These are phyloP conservation scores for Phodopus roborovskii DNA, from an alignment of 2,113 vertebrate species.

Conservation along the genomic window DNA sequence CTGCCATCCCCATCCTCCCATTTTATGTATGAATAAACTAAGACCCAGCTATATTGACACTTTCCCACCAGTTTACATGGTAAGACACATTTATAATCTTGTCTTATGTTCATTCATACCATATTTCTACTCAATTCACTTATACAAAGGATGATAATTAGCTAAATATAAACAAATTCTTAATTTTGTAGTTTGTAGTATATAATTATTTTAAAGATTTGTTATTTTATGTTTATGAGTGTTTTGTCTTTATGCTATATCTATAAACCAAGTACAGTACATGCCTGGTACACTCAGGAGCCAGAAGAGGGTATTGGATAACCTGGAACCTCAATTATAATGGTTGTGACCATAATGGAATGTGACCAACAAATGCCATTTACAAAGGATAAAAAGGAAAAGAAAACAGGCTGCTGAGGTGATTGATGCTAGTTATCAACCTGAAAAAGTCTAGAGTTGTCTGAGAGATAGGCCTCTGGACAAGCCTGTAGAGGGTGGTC, in stretches of 20 bases:
- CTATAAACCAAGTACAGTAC: neutral
- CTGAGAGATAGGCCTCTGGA: neutral
- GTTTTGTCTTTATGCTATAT: neutral
- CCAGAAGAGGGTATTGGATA: neutral
- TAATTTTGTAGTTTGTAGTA: neutral
- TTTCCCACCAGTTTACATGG: neutral
- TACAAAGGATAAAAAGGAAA: neutral
- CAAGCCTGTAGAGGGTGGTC: neutral
- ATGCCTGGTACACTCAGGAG: neutral
- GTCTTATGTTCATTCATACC: neutral
- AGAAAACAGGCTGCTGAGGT: neutral
- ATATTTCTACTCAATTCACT: neutral
- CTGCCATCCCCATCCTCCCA: neutral
- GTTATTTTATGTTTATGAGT: neutral
- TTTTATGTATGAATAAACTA: neutral
- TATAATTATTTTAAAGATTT: neutral
- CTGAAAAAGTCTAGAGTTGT: neutral
- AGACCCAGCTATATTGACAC: neutral
- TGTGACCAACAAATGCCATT: neutral
- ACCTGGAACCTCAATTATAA: neutral
- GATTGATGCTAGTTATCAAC: neutral
- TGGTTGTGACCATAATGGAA: neutral
- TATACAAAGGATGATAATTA: neutral
- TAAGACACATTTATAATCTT: neutral
- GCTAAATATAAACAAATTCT: neutral